Evolutionary conservation across 2,113 vertebrate genomes (phyloP), one percentile per base, ranked within the genome.

Genomic region (Stegastes partitus): DNA sequence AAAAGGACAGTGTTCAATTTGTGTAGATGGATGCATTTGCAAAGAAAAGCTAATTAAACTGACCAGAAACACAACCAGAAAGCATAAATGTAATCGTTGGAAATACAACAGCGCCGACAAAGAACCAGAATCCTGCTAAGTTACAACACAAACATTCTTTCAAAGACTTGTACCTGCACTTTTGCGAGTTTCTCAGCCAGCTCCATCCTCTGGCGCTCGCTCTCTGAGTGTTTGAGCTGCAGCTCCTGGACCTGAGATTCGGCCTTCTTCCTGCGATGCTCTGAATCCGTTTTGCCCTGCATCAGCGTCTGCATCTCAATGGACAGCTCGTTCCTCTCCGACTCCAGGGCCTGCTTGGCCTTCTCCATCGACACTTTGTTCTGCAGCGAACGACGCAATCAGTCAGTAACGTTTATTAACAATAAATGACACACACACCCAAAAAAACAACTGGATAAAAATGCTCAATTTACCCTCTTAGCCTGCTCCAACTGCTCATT

Each of bases 401-500:
- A n/a, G 3, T 39, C 8, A 49, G 39, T 44, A 51, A 34, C 7
- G 4, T 37, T 18, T 1, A 21, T 15, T 14, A 7, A 25, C 8
- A n/a, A 22, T 16, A 61, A 51, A 28, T 15, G 4, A 18, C 37
- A 26, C 0, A 0, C 0, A 39, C 6, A 14, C 44, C 12, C 44
- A 53, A 34, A 22, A 0, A 4, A 15, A 62, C 3, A 1, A 11
- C n/a, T 0, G 16, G 4, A 42, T 19, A 16, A 3, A 42, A 4
- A 50, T 9, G 26, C 1, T 19, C 23, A 44, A 11, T 19, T 65
- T 91, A 99, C 98, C 95, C 98, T 94, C 90, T 98, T 99, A 0
- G 96, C 95, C 93, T 99, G 98, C 74, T 99, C 98, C 82, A 99
- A 92, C 91, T 99, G 98, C 73, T 99, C 98, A 0, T 97, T 97